phyloP scores from a whole-genome alignment of 2,113 vertebrate species.

The Nothocercus julius region DNA sequence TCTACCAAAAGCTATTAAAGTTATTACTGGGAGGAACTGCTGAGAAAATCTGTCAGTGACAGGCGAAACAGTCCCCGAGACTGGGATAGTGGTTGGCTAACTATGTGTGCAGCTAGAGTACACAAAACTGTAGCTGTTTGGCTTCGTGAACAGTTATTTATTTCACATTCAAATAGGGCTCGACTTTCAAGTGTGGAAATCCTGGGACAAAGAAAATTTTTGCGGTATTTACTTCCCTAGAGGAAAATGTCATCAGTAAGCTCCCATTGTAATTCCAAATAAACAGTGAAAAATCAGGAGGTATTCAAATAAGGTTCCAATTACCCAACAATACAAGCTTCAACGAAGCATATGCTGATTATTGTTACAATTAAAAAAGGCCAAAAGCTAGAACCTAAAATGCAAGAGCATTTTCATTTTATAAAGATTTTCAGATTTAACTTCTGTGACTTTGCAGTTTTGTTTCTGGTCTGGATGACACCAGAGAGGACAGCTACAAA shows the following conservation, averaged over 20 bases:
- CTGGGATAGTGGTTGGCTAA: not conserved
- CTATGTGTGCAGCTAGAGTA: not conserved
- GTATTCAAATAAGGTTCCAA: slow-evolving; percentile 5
- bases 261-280: not conserved
- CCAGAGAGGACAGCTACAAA: not conserved
- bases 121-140: not conserved
- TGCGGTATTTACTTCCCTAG: not conserved
- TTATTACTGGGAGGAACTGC: not conserved
- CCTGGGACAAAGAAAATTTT: slow-evolving; percentile 3
- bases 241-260: not conserved
- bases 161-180: not conserved
- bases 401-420: not conserved
- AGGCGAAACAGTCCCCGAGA: not conserved
- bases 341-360: slow-evolving; percentile 1
- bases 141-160: not conserved
- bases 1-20: not conserved
- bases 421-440: not conserved
- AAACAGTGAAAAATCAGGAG: slow-evolving; percentile 2
- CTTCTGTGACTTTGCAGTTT: not conserved
- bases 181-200: not conserved
- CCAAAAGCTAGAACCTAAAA: slow-evolving; percentile 6
- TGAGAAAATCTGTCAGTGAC: not conserved
- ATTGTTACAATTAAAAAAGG: not conserved
- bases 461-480: not conserved
- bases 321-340: slow-evolving; percentile 5